Evolutionary conservation across 2,797 vertebrate genomes (phyloP).

Genomic region (Discoglossus pictus): DNA sequence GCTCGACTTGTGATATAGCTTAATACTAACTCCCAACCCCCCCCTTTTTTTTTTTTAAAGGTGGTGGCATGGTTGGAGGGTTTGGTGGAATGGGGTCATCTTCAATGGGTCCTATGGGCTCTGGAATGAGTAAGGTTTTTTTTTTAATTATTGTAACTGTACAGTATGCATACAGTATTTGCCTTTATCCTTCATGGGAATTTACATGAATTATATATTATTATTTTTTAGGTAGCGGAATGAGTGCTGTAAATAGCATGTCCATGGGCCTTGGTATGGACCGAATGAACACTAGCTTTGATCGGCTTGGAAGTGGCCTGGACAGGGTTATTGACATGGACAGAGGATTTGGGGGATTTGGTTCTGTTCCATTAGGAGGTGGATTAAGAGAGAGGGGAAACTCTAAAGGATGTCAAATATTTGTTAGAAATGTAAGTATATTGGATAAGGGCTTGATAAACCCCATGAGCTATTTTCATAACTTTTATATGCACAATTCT

Average conservation of each 20-base stretch:
- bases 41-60: too few species aligned
- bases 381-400: conserved; percentile 85
- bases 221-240: conserved; percentile 72
- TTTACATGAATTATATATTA: not conserved
- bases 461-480: not conserved
- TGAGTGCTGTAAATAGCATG: conserved; percentile 88
- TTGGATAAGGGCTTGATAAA: not conserved
- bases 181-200: too few species aligned
- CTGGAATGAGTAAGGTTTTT: conserved; percentile 87
- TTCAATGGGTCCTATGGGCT: conserved; percentile 88
- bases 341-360: conserved; percentile 79
- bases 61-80: conserved; percentile 84
- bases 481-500: too few species aligned
- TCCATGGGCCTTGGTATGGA: conserved; percentile 84
- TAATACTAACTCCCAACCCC: too few species aligned
- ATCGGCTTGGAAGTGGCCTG: conserved; percentile 82
- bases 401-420: conserved; percentile 96
- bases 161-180: conserved; percentile 53
- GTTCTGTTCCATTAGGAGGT: conserved; percentile 82
- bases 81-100: conserved; percentile 90
- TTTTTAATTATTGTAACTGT: not conserved
- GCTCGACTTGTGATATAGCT: too few species aligned
- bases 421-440: conserved; percentile 95
- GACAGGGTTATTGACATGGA: conserved; percentile 87
- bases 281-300: conserved; percentile 87